phyloP scores from a whole-genome alignment of 2,888 invertebrate genomes.

The Coenonympha glycerion region DNA sequence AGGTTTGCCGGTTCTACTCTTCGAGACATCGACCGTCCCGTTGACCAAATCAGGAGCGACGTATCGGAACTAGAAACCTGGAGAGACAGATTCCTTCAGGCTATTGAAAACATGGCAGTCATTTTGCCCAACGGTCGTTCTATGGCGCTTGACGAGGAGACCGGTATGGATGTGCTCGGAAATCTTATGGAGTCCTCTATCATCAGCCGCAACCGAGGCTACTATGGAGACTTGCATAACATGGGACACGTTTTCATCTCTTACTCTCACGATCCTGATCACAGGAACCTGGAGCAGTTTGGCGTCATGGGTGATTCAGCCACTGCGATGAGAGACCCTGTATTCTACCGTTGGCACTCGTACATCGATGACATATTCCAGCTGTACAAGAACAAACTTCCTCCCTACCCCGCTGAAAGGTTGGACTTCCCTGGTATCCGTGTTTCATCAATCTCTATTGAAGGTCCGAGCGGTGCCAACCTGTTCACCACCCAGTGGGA shows the following conservation, averaged over 20 bases:
- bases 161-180: slow-evolving; percentile 86
- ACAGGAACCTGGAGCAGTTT: slow-evolving; percentile 83
- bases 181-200: slow-evolving; percentile 86
- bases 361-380: slow-evolving; percentile 86
- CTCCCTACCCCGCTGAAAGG: slow-evolving; percentile 77
- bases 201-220: slow-evolving; percentile 79
- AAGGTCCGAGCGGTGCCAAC: slow-evolving; percentile 73
- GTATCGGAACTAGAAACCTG: slow-evolving; percentile 80
- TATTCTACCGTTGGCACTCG: slow-evolving; percentile 91
- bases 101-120: slow-evolving; percentile 67
- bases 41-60: slow-evolving; percentile 78
- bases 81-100: slow-evolving; percentile 81
- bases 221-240: slow-evolving; percentile 89
- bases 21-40: slow-evolving; percentile 77
- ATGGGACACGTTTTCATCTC: slow-evolving; percentile 87
- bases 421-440: slow-evolving; percentile 79
- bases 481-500: slow-evolving; percentile 84
- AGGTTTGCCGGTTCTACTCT: slow-evolving; percentile 69
- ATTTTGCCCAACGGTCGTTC: slow-evolving; percentile 72
- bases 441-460: slow-evolving; percentile 74
- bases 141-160: slow-evolving; percentile 77
- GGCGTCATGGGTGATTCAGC: slow-evolving; percentile 89
- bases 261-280: slow-evolving; percentile 87
- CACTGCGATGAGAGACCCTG: slow-evolving; percentile 90
- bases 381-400: slow-evolving; percentile 81